A percentile compares a stretch with the other conserved stretches of the same genome.
Conservation (phyloP, 2,113 vertebrate genomes). For the Zosterops lateralis region DNA sequence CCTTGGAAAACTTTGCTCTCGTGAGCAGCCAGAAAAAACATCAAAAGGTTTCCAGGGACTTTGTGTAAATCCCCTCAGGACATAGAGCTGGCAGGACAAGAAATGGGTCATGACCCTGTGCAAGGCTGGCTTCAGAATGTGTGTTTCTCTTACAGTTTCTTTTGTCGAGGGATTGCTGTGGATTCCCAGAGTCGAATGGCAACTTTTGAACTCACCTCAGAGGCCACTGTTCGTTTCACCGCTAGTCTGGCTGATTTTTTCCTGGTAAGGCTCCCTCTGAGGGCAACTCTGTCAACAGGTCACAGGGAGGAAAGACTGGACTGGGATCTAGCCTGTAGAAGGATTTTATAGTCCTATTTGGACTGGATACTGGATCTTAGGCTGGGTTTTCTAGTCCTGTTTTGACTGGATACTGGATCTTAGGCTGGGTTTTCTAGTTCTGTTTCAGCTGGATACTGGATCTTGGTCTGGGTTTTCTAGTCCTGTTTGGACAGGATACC, state of each 20-base stretch:
- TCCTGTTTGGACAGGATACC: background rate
- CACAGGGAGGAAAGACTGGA: background rate
- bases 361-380: background rate
- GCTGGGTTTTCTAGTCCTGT: background rate
- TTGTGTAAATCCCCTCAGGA: constrained; percentile 22
- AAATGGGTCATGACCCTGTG: background rate
- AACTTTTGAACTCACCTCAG: constrained; percentile 75
- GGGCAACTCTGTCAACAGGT: background rate
- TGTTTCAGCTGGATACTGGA: background rate
- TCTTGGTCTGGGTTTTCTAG: background rate
- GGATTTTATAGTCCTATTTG: background rate
- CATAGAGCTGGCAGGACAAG: background rate
- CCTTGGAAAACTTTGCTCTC: constrained; percentile 8
- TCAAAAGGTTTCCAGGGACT: background rate
- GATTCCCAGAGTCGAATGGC: constrained; percentile 79
- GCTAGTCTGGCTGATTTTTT: constrained; percentile 84
- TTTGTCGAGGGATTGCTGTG: constrained; percentile 84
- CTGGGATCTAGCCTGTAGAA: background rate
- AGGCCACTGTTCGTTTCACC: constrained; percentile 80
- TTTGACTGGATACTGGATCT: background rate
- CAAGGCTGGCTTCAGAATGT: background rate
- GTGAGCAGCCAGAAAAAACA: background rate
- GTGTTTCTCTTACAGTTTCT: constrained; percentile 77
- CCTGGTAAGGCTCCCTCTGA: constrained; percentile 76
- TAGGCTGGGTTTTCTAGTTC: background rate